Percentiles rank a stretch among this genome's conserved stretches.
These are phyloP conservation scores for Caretta caretta DNA, from an alignment of 2,113 vertebrate species.

Conservation along the genomic window DNA sequence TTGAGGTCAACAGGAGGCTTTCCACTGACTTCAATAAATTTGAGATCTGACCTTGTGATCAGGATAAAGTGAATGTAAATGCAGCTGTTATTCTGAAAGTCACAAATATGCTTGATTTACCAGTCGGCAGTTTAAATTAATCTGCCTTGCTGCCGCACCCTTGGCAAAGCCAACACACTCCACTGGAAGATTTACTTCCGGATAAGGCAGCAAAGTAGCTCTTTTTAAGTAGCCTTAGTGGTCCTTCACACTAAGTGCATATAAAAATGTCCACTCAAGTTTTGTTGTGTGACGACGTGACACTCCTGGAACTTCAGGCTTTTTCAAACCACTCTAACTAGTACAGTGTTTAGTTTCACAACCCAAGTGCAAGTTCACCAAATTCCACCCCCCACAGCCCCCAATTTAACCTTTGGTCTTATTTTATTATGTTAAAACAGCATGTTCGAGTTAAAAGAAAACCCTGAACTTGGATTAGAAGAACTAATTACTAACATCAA, in stretches of 20 bases:
- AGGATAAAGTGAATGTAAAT: constrained; percentile 25
- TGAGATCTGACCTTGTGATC: background rate
- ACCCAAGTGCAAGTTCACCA: background rate
- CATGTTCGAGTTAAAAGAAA: no score
- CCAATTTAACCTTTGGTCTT: background rate
- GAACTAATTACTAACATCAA: no score
- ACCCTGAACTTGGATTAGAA: no score
- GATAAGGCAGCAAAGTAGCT: background rate
- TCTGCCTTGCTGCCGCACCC: background rate
- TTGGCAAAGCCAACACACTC: background rate
- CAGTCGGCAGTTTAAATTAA: background rate
- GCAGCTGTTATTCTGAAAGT: background rate
- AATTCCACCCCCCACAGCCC: background rate
- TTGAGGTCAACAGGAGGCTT: background rate
- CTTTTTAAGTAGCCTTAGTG: background rate
- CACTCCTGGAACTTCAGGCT: background rate
- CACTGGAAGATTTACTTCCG: background rate
- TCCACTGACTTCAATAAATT: background rate
- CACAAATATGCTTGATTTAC: background rate
- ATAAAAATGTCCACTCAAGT: background rate
- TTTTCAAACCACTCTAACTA: background rate
- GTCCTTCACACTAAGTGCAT: background rate
- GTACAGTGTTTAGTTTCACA: background rate
- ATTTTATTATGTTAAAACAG: background rate
- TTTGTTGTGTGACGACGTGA: background rate